These are phyloP conservation scores for Mungos mungo DNA, from an alignment of 2,113 vertebrate genomes.

Conservation along the genomic window DNA sequence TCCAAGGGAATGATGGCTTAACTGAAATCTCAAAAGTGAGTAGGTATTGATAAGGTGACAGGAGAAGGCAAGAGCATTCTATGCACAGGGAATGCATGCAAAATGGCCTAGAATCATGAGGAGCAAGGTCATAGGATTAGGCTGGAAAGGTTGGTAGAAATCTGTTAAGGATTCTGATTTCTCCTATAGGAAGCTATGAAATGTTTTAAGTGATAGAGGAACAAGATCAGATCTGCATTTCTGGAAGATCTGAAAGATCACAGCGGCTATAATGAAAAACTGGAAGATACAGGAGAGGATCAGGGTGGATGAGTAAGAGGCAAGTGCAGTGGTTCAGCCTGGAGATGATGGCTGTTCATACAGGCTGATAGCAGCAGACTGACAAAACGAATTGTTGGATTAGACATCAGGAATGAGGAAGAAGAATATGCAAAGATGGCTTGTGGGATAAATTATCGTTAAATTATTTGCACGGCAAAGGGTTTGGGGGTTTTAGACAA, in stretches of 20 bases:
- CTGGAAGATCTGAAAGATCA: background rate
- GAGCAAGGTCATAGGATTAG: background rate
- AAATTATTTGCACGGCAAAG: background rate
- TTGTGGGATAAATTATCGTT: background rate
- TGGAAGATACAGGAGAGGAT: background rate
- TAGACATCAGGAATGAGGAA: background rate
- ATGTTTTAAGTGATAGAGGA: conserved; percentile 16
- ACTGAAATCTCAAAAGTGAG: background rate
- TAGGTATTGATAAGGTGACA: background rate
- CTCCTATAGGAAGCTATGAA: background rate
- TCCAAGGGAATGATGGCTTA: background rate
- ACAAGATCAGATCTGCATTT: background rate
- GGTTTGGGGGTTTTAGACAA: background rate
- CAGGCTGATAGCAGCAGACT: background rate
- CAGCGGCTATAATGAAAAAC: background rate
- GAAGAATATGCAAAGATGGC: background rate
- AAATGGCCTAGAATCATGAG: background rate
- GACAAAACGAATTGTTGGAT: background rate
- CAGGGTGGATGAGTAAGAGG: background rate
- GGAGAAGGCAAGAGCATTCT: background rate
- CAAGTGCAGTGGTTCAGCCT: background rate
- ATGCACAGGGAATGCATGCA: background rate
- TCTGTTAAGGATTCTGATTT: background rate
- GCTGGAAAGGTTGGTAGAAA: background rate
- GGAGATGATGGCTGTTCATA: background rate